Evolutionary conservation across 2,888 invertebrate genomes (phyloP), one percentile per base, ranked within the genome.

Genomic region (Cyaniris semiargus): DNA sequence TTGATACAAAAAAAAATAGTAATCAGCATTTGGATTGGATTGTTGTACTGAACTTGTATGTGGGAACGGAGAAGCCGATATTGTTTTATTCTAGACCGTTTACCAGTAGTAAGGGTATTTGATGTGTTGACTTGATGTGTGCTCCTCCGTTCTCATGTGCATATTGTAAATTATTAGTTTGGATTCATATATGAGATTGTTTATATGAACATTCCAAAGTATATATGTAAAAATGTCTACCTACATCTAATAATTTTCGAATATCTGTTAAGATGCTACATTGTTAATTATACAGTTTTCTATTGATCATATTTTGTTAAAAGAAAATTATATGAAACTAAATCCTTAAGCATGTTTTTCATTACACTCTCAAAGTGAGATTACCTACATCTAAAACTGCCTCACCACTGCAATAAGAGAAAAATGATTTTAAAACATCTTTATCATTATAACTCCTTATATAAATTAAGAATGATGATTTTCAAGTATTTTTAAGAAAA

Each of bases 201-300:
- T 89, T 93, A 89, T 90, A 90, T 90, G 89, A 93, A 94, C 94
- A 94, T 94, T 94, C 94, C 94, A 94, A 94, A 93, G 93, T 93
- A 93, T 92, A 90, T 93, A 93, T 93, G 92, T 88, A 92, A 93
- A 94, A 74, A 74, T 72, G 72, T 72, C 92, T 92, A 92, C 92
- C 90, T 92, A 92, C 94, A 93, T 88, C 92, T 93, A 93, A 93
- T 93, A 90, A 91, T 93, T 92, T 93, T 89, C 91, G 91, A 91
- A 89, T 93, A 93, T 93, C 91, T 93, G 92, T 93, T 93, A 93
- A 93, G 93, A 93, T 88, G 89, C 93, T 93, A 92, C 93, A 88
- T 94, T 94, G 94, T 94, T 94, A 93, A 94, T 93, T 93, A 93
- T 94, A 93, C 93, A 94, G 93, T 94, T 94, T 94, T 94, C 93